Base-by-base conservation (phyloP, 1,140 invertebrate species). In the Drosophila hydei region DNA sequence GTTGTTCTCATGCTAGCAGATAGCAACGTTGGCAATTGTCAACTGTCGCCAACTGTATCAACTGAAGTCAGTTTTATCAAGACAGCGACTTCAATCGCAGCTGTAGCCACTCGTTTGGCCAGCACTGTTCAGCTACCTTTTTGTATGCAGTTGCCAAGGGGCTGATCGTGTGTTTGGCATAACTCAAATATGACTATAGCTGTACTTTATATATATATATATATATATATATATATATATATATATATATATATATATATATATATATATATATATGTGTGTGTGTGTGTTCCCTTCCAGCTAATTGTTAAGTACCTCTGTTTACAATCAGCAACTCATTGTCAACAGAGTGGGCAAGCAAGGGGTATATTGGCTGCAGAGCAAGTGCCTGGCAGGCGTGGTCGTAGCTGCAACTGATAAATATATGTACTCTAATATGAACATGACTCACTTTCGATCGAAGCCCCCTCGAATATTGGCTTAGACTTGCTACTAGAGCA, bases 1-100 rank as follows among this genome's bases (percentile, higher is more conserved):
- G 45, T 3, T 36, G 18, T 47, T 68, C n/a, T n/a, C n/a, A n/a
- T n/a, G 42, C 47, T 25, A 3, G 33, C 18, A 19, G 3, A 33
- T 43, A 48, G 54, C 38, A 72, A 58, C 68, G 59, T 77, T 73
- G 58, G 73, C 79, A 77, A 61, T 75, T 83, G 79, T 75, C 79
- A 72, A 72, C 58, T 61, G 75, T 18, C 27, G 12, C 40, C 68
- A 71, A 71, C 61, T 64, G 43, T 42, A 12, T 65, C 61, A 71
- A 71, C 68, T 58, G 12, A 12, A 14, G n/a, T 14, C n/a, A n/a
- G n/a, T n/a, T n/a, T n/a, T n/a, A n/a, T n/a, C n/a, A n/a, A n/a
- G n/a, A n/a, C n/a, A n/a, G n/a, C n/a, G n/a, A n/a, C n/a, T n/a
- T n/a, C n/a, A n/a, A 33, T 9, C 30, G 67, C 30, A 33, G 30